These are phyloP conservation scores for Liasis olivaceus DNA, from an alignment of 2,797 vertebrate species.

Conservation along the genomic window DNA sequence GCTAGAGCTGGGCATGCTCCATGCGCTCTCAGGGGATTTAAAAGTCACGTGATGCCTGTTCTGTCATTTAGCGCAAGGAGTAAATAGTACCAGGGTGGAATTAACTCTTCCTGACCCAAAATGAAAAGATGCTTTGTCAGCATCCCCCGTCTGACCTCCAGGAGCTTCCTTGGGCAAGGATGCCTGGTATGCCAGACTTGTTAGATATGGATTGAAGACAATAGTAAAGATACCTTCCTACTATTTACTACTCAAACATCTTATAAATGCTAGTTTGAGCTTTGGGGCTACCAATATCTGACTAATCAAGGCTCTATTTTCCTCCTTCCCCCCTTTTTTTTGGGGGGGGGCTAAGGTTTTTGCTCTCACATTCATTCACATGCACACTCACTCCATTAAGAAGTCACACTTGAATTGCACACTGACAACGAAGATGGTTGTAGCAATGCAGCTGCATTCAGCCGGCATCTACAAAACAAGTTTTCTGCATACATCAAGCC, in stretches of 20 bases:
- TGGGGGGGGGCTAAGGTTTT: not conserved
- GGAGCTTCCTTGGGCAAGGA: not conserved
- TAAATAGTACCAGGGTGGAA: constrained; percentile 63
- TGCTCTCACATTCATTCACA: not conserved
- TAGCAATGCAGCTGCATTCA: not conserved
- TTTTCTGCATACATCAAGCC: not conserved
- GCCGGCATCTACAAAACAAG: not conserved
- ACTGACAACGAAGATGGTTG: not conserved
- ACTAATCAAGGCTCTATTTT: not conserved
- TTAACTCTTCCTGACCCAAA: constrained; percentile 61
- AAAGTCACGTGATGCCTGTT: constrained; percentile 82
- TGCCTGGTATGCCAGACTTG: not conserved
- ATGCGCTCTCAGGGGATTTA: constrained; percentile 80
- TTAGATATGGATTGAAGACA: not conserved
- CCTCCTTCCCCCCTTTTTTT: not conserved
- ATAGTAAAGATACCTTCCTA: not conserved
- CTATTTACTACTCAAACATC: not conserved
- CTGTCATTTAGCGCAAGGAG: constrained; percentile 76
- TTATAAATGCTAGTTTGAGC: not conserved
- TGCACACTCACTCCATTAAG: not conserved
- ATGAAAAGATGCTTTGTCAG: constrained; percentile 9
- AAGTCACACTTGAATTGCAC: not conserved
- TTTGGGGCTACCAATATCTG: not conserved
- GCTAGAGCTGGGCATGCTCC: constrained; percentile 82
- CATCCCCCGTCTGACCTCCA: not conserved